These are phyloP conservation scores for Drosophila helvetica DNA, from an alignment of 2,888 invertebrate species.

Conservation along the genomic window DNA sequence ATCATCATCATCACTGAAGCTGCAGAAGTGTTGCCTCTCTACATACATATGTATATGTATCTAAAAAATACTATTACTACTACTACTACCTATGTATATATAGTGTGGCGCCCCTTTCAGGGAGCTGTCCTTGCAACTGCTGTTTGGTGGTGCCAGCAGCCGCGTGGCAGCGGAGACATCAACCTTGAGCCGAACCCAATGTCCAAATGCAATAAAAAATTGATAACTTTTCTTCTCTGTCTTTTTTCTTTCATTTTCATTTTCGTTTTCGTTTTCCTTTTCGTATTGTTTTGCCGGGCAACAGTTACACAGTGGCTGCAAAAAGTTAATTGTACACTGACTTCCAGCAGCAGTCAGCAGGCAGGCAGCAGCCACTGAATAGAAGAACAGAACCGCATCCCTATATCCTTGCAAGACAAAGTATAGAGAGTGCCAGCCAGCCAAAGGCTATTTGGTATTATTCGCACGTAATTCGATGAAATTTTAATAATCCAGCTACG, in stretches of 20 bases:
- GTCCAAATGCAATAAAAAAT: slow-evolving; percentile 46
- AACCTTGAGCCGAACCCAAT: slow-evolving; percentile 32
- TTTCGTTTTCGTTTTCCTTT: slow-evolving; percentile 9
- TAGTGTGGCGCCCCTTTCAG: background rate
- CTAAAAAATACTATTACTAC: background rate
- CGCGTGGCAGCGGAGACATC: background rate
- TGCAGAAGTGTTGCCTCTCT: slow-evolving; percentile 22
- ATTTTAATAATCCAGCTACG: slow-evolving; percentile 67
- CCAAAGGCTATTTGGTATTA: slow-evolving; percentile 51
- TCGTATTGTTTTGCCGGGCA: background rate
- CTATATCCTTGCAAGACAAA: background rate
- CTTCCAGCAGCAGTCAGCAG: background rate
- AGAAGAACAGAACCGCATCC: background rate
- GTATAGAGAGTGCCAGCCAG: slow-evolving; percentile 28
- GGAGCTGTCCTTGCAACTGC: background rate
- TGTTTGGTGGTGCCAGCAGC: background rate
- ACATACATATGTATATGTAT: too few species aligned
- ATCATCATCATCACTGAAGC: slow-evolving; percentile 32
- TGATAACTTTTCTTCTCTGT: slow-evolving; percentile 35
- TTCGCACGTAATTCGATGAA: slow-evolving; percentile 67
- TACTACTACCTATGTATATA: background rate
- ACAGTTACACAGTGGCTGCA: slow-evolving; percentile 6
- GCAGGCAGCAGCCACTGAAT: background rate
- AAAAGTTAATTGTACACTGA: slow-evolving; percentile 35
- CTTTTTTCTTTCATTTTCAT: slow-evolving; percentile 7